These are phyloP conservation scores for Microcebus ravelobensis DNA, from an alignment of 2,113 vertebrate genomes.

Conservation along the genomic window DNA sequence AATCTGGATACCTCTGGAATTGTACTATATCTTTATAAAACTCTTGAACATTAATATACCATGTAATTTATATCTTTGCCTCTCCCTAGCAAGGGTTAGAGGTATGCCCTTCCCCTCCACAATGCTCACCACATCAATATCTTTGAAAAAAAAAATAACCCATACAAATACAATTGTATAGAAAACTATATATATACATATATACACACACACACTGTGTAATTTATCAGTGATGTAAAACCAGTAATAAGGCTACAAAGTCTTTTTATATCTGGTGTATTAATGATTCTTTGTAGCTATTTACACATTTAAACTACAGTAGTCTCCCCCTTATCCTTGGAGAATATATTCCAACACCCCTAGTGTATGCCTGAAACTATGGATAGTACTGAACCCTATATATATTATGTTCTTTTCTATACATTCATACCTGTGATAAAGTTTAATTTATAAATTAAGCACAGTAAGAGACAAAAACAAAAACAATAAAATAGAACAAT, in stretches of 20 bases:
- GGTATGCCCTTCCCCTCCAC: too few relatives aligned
- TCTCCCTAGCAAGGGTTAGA: too few relatives aligned
- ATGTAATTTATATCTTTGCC: too few relatives aligned
- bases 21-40: background rate
- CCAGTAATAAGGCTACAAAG: background rate
- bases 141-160: too few relatives aligned
- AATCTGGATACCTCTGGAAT: background rate
- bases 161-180: too few relatives aligned
- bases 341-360: background rate
- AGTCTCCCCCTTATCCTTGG: background rate
- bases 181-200: too few relatives aligned
- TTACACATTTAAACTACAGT: background rate
- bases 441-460: background rate
- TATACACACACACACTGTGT: background rate
- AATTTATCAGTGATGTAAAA: background rate
- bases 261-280: background rate
- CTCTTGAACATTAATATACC: background rate
- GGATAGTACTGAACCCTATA: background rate
- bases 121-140: too few relatives aligned
- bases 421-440: background rate
- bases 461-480: background rate
- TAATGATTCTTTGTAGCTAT: background rate
- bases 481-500: background rate
- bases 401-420: background rate
- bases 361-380: background rate